phyloP scores from a whole-genome alignment of 2,888 invertebrate species.

The Eilema griseolum region DNA sequence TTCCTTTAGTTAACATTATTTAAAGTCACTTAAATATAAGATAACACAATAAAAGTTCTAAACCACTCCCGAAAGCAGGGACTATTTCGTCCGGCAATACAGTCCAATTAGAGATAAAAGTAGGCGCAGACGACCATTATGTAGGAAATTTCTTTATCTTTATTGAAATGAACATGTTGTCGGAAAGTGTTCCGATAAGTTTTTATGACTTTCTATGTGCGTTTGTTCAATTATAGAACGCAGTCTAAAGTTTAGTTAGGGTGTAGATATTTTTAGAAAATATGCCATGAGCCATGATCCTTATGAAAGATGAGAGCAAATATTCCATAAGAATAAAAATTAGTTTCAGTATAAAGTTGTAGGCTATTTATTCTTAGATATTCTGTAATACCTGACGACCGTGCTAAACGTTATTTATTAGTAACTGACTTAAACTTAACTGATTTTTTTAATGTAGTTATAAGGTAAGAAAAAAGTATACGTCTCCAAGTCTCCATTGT shows the following conservation, averaged over 20 bases:
- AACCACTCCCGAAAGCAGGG: conserved; percentile 39
- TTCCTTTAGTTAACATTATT: conserved; percentile 27
- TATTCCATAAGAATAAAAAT: too few species aligned
- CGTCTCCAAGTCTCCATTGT: too few species aligned
- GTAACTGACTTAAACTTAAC: too few species aligned
- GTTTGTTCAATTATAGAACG: conserved; percentile 28
- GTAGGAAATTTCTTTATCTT: conserved; percentile 59
- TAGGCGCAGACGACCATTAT: conserved; percentile 55
- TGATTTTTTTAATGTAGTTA: too few species aligned
- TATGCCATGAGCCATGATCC: not conserved
- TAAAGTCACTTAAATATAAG: conserved; percentile 39
- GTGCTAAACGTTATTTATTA: too few species aligned
- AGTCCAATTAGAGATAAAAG: conserved; percentile 62
- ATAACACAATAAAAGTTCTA: conserved; percentile 38
- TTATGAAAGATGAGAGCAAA: too few species aligned
- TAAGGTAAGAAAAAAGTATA: too few species aligned
- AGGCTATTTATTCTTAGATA: too few species aligned
- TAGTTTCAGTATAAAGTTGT: too few species aligned
- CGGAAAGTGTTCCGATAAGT: conserved; percentile 46
- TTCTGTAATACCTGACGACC: too few species aligned
- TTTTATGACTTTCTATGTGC: conserved; percentile 30
- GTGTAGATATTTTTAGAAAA: not conserved
- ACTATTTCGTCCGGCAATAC: conserved; percentile 51
- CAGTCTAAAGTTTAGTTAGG: not conserved
- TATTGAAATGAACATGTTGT: conserved; percentile 57